These are phyloP conservation scores for Chondrosia reniformis DNA, from an alignment of 37 sponge, comb jelly and placozoan genomes.

Conservation along the genomic window DNA sequence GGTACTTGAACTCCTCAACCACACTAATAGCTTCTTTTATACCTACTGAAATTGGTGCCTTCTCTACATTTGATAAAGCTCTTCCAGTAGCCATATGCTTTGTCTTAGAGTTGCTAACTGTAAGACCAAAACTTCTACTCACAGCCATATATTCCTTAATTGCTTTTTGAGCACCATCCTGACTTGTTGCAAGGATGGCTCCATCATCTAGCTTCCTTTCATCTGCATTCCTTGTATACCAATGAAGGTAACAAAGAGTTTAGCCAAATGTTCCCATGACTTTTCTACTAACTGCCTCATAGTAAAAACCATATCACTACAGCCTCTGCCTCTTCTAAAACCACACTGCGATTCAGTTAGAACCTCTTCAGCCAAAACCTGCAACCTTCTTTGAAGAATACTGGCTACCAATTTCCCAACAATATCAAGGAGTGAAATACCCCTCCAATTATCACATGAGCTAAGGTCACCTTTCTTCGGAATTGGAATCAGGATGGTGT, in stretches of 20 bases:
- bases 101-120: too few species aligned
- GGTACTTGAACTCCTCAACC: too few species aligned
- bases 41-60: too few species aligned
- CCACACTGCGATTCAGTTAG: constrained; percentile 29
- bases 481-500: constrained; percentile 15
- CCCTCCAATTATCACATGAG: constrained; percentile 14
- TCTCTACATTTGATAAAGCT: too few species aligned
- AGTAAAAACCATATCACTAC: constrained; percentile 19
- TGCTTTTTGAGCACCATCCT: too few species aligned
- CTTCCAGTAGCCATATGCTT: too few species aligned
- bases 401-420: constrained; percentile 4
- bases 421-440: constrained; percentile 12
- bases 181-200: too few species aligned
- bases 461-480: constrained; percentile 15
- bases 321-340: constrained; percentile 3
- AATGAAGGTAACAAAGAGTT: not conserved
- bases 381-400: not conserved
- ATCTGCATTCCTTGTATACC: too few species aligned
- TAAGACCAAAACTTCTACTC: too few species aligned
- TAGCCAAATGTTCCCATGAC: not conserved
- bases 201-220: too few species aligned
- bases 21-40: too few species aligned
- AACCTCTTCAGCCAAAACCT: not conserved
- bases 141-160: too few species aligned
- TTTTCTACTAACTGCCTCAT: constrained; percentile 11